Base-by-base conservation (phyloP, 2,113 vertebrate genomes). In the Otis tarda region DNA sequence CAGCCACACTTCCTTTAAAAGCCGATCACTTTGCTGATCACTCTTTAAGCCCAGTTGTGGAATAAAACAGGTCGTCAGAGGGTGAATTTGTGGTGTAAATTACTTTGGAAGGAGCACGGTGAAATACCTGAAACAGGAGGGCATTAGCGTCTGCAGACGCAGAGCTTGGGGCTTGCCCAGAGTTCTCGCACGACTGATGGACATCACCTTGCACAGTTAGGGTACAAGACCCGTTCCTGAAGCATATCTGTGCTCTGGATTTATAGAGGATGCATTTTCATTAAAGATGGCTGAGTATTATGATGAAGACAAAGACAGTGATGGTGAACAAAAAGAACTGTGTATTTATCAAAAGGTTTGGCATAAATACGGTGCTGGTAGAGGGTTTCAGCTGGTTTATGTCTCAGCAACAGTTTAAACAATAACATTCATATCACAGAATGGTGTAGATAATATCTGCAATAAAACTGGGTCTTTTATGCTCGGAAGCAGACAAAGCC, bases 341-440 rank as follows among this genome's bases (percentile, higher is more conserved):
- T 60, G 63, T 95, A 91, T 96, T 96, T 97, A 95, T 97, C 95
- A 91, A 95, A 95, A 84, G 71, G 75, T 47, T 89, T 93, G 94
- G 92, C 94, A 90, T 94, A 97, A 93, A 97, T 90, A 94, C 9
- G 76, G 82, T 70, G 90, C 90, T 74, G 52, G 70, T 77, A 78
- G 92, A 89, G 39, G 78, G 52, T 83, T 96, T 97, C 95, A 96
- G 96, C 95, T 94, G 95, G 77, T 94, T 96, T 94, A 95, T 94
- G 95, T 94, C 93, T 96, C 85, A 90, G 92, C 93, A 95, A 95
- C 96, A 90, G 95, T 97, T 97, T 87, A 95, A 95, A 96, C 97
- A 97, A 97, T 97, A 97, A 96, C 96, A 90, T 97, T 95, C 96
- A 94, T 97, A 97, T 97, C 96, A 76, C 6, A 96, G 95, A 97